Evolutionary conservation across 2,797 vertebrate species (phyloP), one percentile per base, ranked within the genome.

Genomic region (Sebastes iracundus): DNA sequence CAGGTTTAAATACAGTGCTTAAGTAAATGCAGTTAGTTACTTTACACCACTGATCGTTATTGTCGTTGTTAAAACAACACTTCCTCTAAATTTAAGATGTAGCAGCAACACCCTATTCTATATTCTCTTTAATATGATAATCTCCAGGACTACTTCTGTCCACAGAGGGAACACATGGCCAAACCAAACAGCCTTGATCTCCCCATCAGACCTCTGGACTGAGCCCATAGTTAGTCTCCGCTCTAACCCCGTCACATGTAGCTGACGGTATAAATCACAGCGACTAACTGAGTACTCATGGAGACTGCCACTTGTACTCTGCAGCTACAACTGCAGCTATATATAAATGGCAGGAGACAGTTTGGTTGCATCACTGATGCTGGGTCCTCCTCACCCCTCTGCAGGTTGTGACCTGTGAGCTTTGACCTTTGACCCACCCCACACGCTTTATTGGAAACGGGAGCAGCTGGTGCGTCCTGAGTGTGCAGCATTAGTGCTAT

Each of bases 391-490:
- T 88, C 66, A 77, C 77, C 77, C 46, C 27, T 53, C 74, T 68
- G 69, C 87, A 93, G 85, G 86, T 85, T 92, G 68, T 89, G 91
- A 93, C 92, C 91, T 91, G 63, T 88, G 87, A 83, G 59, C 86
- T 84, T 64, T 89, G 82, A 90, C 76, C 75, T 84, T 79, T 83
- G 84, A 90, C 53, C 78, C 72, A 62, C 5, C 33, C 2, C 66
- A 30, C 4, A 69, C 79, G 55, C 89, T 92, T 92, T 90, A 88
- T 81, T 90, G 79, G 92, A 89, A 73, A 83, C 81, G 38, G 42
- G 68, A 90, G 91, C 93, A 95, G 93, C 93, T 94, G 94, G 76
- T 84, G 83, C 8, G 3, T 83, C 80, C 85, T 33, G 76, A 88
- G 25, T 14, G 68, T 75, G 81, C 79, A 85, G 78, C 75, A 60